phyloP scores from a whole-genome alignment of 2,888 invertebrate genomes.

The Pardosa pseudoannulata region DNA sequence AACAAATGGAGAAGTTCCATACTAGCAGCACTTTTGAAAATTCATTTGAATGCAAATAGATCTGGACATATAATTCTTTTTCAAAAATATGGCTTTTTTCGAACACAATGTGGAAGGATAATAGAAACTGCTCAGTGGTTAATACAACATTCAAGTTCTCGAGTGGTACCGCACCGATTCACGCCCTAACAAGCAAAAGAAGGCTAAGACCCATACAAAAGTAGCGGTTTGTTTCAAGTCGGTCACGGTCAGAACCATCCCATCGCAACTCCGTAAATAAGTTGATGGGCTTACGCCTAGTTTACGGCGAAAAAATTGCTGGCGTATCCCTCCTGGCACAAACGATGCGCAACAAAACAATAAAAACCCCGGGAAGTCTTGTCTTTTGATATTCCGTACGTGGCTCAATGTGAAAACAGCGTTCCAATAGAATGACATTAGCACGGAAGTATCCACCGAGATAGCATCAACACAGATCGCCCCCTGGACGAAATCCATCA shows the following conservation, averaged over 20 bases:
- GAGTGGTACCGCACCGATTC: too few species aligned
- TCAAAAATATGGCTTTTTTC: too few species aligned
- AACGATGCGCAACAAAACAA: conserved; percentile 23
- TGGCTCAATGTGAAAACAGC: not conserved
- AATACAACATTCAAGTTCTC: too few species aligned
- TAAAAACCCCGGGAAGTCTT: not conserved
- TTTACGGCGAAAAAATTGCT: not conserved
- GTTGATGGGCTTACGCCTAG: not conserved
- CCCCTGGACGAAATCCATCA: not conserved
- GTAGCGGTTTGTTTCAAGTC: not conserved
- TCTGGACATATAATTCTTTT: too few species aligned
- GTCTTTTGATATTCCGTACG: not conserved
- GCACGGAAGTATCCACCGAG: not conserved
- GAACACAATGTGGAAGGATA: too few species aligned
- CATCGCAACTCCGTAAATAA: not conserved
- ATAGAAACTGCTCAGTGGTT: too few species aligned
- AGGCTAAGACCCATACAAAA: too few species aligned
- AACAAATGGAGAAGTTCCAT: too few species aligned
- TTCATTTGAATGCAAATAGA: too few species aligned
- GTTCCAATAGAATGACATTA: not conserved
- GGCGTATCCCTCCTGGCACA: conserved; percentile 8
- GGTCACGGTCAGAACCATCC: not conserved
- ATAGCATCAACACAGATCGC: not conserved
- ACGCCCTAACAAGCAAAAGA: too few species aligned
- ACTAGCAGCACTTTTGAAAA: too few species aligned